Base-by-base conservation (phyloP, 2,797 vertebrate genomes). In the Microctenopoma lineatum region DNA sequence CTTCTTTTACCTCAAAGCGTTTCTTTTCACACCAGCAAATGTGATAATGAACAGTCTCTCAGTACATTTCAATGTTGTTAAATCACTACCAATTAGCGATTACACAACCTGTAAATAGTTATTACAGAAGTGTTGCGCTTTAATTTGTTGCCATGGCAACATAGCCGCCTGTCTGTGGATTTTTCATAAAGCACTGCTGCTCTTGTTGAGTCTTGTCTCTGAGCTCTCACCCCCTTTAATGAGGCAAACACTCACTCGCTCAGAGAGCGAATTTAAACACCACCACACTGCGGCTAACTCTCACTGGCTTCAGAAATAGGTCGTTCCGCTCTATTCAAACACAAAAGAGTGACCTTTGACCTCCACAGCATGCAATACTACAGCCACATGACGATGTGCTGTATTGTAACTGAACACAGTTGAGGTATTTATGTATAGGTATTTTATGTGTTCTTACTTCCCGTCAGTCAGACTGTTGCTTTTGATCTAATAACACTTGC, bases 191-290 rank as follows among this genome's bases (percentile, higher is more conserved):
- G 9, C 57, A 73, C 46, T 54, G 62, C 61, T 46, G 66, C 36
- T 77, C 69, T 41, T 90, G 90, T 89, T 9, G 18, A 75, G 81
- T 85, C 89, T 89, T 92, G 89, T 84, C 87, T 55, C n/a, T 13
- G 51, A 83, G 64, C 73, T 47, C 59, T 67, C 7, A 41, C 60
- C 69, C 54, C 11, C 13, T 66, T 62, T 60, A 59, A 75, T 2
- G 10, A 75, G 59, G 71, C 69, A 74, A 56, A 67, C 56, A 63
- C 27, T 47, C 50, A 66, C 32, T 45, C 4, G 2, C 29, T 58
- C 21, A 38, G 47, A 38, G 47, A 39, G 3, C 45, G 15, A 26
- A 65, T 59, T 64, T 42, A 32, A 56, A 60, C 65, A 55, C 36
- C 67, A 53, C 58, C 21, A 56, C 41, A 16, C 42, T 7, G 2